These are phyloP conservation scores for Etia nguti DNA, from an alignment of 2,113 vertebrate species.

Conservation along the genomic window DNA sequence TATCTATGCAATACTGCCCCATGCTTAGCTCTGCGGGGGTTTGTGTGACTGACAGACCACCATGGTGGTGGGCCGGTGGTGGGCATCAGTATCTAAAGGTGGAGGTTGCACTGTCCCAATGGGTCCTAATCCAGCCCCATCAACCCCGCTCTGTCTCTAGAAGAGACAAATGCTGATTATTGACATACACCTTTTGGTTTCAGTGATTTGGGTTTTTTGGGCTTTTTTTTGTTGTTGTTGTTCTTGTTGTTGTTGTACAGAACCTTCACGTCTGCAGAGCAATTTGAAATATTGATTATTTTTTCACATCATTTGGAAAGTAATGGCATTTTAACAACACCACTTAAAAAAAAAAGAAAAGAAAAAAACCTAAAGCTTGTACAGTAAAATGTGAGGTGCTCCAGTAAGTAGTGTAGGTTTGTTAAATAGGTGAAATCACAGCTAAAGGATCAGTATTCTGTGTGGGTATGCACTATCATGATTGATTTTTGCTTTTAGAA, in stretches of 20 bases:
- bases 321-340: not conserved
- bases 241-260: constrained; percentile 13
- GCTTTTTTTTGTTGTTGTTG: not conserved
- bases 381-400: not conserved
- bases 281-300: not conserved
- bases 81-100: not conserved
- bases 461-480: not conserved
- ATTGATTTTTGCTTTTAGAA: constrained; percentile 10
- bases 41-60: not conserved
- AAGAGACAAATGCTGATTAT: constrained; percentile 19
- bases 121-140: constrained; percentile 1
- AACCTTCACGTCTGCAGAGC: not conserved
- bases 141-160: not conserved
- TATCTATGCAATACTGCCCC: constrained; percentile 77
- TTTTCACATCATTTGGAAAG: not conserved
- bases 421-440: not conserved
- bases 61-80: not conserved
- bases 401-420: not conserved
- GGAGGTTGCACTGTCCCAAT: constrained; percentile 2
- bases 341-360: not conserved
- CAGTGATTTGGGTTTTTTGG: constrained; percentile 10
- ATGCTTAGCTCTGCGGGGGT: constrained; percentile 7
- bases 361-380: not conserved
- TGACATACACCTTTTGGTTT: constrained; percentile 18
- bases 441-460: not conserved